phyloP scores from a whole-genome alignment of 2,113 vertebrate species.

The Acanthochromis polyacanthus region DNA sequence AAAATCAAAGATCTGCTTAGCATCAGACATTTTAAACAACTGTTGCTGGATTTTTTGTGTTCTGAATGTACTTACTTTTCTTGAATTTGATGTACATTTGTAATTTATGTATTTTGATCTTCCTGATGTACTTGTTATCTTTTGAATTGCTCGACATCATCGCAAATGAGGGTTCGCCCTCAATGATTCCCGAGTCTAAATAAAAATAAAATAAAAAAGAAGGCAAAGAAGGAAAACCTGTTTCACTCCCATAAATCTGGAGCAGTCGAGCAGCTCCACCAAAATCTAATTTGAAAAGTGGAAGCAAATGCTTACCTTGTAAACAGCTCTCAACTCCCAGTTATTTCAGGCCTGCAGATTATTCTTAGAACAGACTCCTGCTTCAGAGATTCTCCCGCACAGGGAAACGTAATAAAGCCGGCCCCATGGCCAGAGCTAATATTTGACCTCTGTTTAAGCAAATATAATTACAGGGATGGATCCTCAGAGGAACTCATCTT shows the following conservation, averaged over 20 bases:
- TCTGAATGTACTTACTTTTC: too few species aligned
- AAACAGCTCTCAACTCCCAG: constrained; percentile 65
- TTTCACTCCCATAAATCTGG: constrained; percentile 30
- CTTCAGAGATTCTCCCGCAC: constrained; percentile 44
- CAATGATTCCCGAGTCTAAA: too few species aligned
- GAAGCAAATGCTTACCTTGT: constrained; percentile 74
- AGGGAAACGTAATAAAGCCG: constrained; percentile 54
- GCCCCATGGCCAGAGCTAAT: constrained; percentile 60
- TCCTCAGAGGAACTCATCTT: constrained; percentile 46
- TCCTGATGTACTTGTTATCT: too few species aligned
- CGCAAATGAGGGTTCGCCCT: too few species aligned
- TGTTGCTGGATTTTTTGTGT: too few species aligned
- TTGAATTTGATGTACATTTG: too few species aligned
- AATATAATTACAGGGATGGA: constrained; percentile 61
- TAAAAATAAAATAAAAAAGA: not conserved
- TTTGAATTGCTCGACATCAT: too few species aligned
- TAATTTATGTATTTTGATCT: too few species aligned
- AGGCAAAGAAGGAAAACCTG: constrained; percentile 5
- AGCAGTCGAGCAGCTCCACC: constrained; percentile 15
- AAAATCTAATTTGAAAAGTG: constrained; percentile 73
- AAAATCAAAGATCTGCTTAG: too few species aligned
- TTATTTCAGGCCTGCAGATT: constrained; percentile 68
- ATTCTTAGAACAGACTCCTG: constrained; percentile 61
- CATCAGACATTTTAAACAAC: too few species aligned
- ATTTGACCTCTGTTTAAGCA: constrained; percentile 69